Evolutionary conservation across 2,113 vertebrate genomes (phyloP), one percentile per base, ranked within the genome.

Genomic region (Pollimyrus isidori): DNA sequence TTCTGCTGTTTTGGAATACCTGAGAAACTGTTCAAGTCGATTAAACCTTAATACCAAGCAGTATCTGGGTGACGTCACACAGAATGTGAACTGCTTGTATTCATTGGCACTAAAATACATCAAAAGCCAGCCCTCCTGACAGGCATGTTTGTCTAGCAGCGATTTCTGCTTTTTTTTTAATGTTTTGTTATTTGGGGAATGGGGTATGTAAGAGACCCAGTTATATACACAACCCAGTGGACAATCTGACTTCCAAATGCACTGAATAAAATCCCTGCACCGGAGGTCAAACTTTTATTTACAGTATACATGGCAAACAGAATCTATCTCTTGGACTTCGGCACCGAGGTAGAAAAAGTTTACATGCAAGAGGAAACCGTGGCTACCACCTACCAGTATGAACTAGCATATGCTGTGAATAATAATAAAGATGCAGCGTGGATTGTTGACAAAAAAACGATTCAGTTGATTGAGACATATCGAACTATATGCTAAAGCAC

Each of bases 281-380:
- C n/a, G 13, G 2, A 80, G 65, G 26, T 50, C 73, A 56, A 30
- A 11, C 30, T 89, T 82, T 42, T 89, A 50, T 89, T 89, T 80
- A 76, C 87, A 73, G 62, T 76, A 26, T 88, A 35, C 11, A 80
- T 39, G 88, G 50, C 80, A 83, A 89, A 89, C 88, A 89, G 1
- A 21, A 42, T 56, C 88, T 35, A 17, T 88, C 73, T 53, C 30
- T 56, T 83, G 88, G 88, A 89, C 88, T 88, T 88, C 48, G 46
- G 35, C 46, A 80, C 58, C 7, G 39, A 46, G 39, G 56, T 46
- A 50, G n/a, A 88, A 88, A 73, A 46, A 15, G n/a, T 7, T 10
- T 7, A 23, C 3, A 26, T 48, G 86, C 45, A 48, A 88, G 17
- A 1, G 42, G 26, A 35, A 26, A 50, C 30, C 21, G 21, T 46